Percentiles rank a stretch among this genome's conserved stretches.
Evolutionary conservation across 2,888 invertebrate species (phyloP).

Genomic region (Leuctra nigra): DNA sequence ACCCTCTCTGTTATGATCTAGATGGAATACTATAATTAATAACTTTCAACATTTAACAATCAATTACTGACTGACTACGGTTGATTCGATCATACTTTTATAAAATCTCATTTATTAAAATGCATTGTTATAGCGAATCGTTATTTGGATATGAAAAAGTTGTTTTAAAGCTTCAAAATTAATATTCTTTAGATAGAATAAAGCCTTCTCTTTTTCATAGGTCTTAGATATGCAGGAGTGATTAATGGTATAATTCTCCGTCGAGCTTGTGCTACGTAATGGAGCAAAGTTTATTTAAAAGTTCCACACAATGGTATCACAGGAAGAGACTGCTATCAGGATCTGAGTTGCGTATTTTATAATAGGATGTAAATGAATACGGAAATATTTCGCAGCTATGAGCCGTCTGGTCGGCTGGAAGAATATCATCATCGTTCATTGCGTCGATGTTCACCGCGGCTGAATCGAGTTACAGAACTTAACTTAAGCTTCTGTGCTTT

Average conservation of each 20-base stretch:
- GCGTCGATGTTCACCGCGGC: neutral
- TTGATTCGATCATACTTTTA: no score
- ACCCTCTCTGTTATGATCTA: no score
- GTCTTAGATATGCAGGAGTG: neutral
- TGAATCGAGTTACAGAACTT: neutral
- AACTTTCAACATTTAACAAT: no score
- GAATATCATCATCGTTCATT: neutral
- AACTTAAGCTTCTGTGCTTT: constrained; percentile 5
- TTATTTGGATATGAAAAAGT: neutral
- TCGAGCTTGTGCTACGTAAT: neutral
- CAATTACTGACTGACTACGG: no score
- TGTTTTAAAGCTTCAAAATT: constrained; percentile 4
- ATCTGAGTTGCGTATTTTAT: neutral
- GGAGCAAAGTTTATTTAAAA: constrained; percentile 10
- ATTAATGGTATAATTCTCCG: neutral
- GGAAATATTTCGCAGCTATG: constrained; percentile 10
- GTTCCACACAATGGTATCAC: no score
- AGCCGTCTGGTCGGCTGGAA: neutral
- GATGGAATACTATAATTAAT: no score
- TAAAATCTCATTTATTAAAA: no score
- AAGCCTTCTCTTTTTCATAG: neutral
- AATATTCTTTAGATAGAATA: constrained; percentile 8
- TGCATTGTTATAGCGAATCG: no score
- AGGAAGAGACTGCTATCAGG: neutral
- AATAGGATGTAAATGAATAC: constrained; percentile 8